Percentiles rank a stretch among this genome's conserved stretches.
These are phyloP conservation scores for Napeogenes inachia DNA, from an alignment of 2,888 invertebrate genomes.

Conservation along the genomic window DNA sequence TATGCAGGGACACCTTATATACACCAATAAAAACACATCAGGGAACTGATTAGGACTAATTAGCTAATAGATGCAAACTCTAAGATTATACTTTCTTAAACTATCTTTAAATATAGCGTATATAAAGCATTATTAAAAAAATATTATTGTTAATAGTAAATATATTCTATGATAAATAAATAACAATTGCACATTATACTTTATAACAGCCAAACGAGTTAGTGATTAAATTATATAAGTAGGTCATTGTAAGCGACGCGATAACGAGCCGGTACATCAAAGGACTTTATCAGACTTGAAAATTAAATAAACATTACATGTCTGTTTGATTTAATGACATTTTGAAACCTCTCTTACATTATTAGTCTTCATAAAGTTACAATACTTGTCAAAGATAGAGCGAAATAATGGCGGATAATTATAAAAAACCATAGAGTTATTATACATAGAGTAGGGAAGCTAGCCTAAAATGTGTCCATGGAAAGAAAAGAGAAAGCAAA, in stretches of 20 bases:
- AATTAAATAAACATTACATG: not conserved
- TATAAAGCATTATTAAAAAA: too few species aligned
- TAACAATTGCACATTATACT: conserved; percentile 2
- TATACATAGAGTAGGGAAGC: too few species aligned
- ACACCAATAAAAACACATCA: not conserved
- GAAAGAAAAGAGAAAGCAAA: too few species aligned
- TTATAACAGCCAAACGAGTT: conserved; percentile 8
- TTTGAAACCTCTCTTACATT: too few species aligned
- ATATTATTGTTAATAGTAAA: too few species aligned
- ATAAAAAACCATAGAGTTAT: too few species aligned
- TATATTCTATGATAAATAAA: not conserved
- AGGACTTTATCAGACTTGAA: not conserved
- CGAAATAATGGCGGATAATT: too few species aligned
- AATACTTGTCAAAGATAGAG: too few species aligned
- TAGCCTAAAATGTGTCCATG: too few species aligned
- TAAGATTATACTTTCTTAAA: too few species aligned
- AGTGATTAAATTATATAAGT: conserved; percentile 20
- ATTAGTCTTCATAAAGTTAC: too few species aligned
- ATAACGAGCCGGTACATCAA: conserved; percentile 1
- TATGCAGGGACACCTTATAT: conserved; percentile 18
- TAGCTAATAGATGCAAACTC: not conserved
- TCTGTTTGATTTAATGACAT: too few species aligned
- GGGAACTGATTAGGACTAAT: not conserved
- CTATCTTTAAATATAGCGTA: not conserved
- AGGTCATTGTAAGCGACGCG: conserved; percentile 22